Evolutionary conservation across 2,113 vertebrate species (phyloP), one percentile per base, ranked within the genome.

Genomic region (Martes martes): DNA sequence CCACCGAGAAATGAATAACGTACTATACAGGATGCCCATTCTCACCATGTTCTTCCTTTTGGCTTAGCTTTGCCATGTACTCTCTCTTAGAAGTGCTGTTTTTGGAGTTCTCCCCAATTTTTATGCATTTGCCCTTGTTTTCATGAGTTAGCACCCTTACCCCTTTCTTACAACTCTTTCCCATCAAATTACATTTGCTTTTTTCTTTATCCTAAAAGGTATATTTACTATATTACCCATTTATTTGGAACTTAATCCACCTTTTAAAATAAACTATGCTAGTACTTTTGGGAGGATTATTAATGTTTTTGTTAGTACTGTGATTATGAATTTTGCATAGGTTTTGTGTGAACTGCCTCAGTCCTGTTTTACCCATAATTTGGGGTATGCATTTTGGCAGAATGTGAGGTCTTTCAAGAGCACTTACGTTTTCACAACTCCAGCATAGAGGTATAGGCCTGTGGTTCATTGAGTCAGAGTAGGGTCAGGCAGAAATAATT

Each of bases 301-400:
- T 94, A 71, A 89, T 85, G 33, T 61, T 93, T 92, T 86, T 97
- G 47, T 90, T 81, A 69, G 57, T 81, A 14, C 5, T 81, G 11
- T 94, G 78, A 42, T 92, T 89, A 83, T 84, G 81, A 84, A 55
- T 59, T 90, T 84, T 84, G 11, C 45, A 10, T 84, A 55, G 19
- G 31, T 93, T 86, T 94, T 95, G 19, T 63, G 16, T 76, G 21
- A 39, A 89, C 80, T 85, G 47, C 33, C 10, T 86, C 23, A 76
- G 4, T 45, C 33, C 47, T 87, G 8, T 86, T 36, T 97, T 63
- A 71, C 36, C 24, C 42, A 4, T 89, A 84, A 79, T 65, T 85
- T 94, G 71, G 55, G 83, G 2, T 47, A 6, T 91, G 16, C 11
- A 42, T 71, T 95, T 95, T 80, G 42, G 23, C 42, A 93, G 80